Evolutionary conservation across 2,113 vertebrate species (phyloP).

Genomic region (Pedionomus torquatus): DNA sequence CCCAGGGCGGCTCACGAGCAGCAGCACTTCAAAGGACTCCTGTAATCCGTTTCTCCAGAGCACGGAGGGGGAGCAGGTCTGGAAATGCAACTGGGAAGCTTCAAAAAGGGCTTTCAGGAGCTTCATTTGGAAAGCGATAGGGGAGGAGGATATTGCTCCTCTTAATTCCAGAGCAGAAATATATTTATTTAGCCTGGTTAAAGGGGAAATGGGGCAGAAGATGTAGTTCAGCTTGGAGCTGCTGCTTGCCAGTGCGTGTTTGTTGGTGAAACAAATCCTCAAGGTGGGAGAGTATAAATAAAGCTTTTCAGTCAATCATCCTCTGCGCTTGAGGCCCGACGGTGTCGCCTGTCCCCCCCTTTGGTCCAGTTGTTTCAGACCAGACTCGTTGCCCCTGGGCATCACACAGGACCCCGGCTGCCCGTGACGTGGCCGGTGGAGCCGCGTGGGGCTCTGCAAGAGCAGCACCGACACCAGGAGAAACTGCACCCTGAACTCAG

Average conservation of each 20-base stretch:
- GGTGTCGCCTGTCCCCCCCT: not conserved
- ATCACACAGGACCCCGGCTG: not conserved
- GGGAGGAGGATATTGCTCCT: not conserved
- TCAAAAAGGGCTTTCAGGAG: constrained; percentile 5
- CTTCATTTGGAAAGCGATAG: not conserved
- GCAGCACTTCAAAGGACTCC: constrained; percentile 39
- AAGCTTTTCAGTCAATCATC: not conserved
- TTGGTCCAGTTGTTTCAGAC: fast-evolving
- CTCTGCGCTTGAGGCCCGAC: not conserved
- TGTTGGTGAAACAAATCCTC: not conserved
- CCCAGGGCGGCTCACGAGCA: not conserved
- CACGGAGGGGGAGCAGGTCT: not conserved
- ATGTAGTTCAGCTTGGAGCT: not conserved
- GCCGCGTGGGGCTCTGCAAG: not conserved
- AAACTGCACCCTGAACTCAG: not conserved
- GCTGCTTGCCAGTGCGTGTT: not conserved
- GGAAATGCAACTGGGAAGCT: not conserved
- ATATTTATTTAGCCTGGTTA: not conserved
- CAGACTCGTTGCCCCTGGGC: fast-evolving
- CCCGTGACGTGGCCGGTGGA: not conserved
- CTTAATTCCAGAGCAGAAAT: not conserved
- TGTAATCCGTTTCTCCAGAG: constrained; percentile 32
- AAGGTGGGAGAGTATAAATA: not conserved
- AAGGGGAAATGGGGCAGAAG: not conserved
- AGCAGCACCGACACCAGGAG: fast-evolving